Evolutionary conservation across 2,797 vertebrate species (phyloP), one percentile per base, ranked within the genome.

Genomic region (Acrossocheilus fasciatus): DNA sequence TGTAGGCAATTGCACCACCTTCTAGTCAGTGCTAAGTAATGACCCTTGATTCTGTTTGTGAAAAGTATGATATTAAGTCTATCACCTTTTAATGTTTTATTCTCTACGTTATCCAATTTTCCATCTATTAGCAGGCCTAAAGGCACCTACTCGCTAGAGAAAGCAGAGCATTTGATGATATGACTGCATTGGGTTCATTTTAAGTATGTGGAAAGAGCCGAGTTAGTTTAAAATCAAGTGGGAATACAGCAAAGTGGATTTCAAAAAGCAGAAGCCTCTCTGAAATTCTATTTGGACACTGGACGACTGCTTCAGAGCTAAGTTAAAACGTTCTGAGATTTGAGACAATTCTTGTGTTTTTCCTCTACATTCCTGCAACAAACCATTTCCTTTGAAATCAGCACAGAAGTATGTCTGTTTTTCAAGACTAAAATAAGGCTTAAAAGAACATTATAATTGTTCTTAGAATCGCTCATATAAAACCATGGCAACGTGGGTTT

Each of bases 401-500:
- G 54, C 36, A 26, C 34, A 23, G 34, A 34, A 52, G 6, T 23
- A n/a, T 39, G 52, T 0, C 10, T 23, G 43, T 62, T 54, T 52
- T 52, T 54, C 34, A 45, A 54, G 47, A 74, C 23, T 1, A 5
- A 78, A 83, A 54, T 39, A 76, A 50, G n/a, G 69, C 36, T 15
- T 23, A 34, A 26, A 81, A 43, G 4, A 78, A 20, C 34, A 20
- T 34, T 59, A 23, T 23, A 23, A 39, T 17, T 79, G 47, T 26
- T 70, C 12, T 70, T 15, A 76, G 4, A 66, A 75, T 72, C 11
- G 15, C 68, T 66, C 39, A 39, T 45, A 23, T 54, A 75, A 26
- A 87, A 75, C 89, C 89, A 89, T 89, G 81, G 87, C 83, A 86
- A 87, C 86, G 0, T 34, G 50, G 50, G n/a, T 81, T 68, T 81